Evolutionary conservation across 2,888 invertebrate species (phyloP), one percentile per base, ranked within the genome.

Genomic region (Margaritifera margaritifera): DNA sequence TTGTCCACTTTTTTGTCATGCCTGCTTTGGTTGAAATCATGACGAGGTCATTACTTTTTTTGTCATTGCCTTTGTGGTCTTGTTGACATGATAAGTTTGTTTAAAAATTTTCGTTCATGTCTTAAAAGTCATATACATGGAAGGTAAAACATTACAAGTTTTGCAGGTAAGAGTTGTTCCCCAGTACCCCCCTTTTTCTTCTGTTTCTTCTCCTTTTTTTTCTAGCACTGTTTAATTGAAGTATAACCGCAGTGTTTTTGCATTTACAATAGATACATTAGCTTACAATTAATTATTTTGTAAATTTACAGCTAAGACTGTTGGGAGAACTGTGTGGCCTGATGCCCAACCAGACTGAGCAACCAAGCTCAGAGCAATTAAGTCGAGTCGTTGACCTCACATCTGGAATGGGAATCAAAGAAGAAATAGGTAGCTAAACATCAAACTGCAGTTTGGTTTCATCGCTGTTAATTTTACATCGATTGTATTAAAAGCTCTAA

Each of bases 271-370:
- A 15, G 25, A 15, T 22, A 56, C 56, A 56, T 56, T 56, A 18
- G 25, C 24, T 24, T 24, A 55, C 8, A 24, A 55, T 61, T 20
- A 6, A 51, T 50, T 58, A 57, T n/a, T 68, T 60, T 58, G 68
- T 57, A 51, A 42, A 1, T 56, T 90, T 89, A 27, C 89, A 96
- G 95, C 91, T 96, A 57, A 93, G 94, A 81, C 94, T 94, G 80
- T 91, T 98, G 69, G 98, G 98, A 6, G 94, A 94, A 84, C 90
- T 98, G 4, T 98, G 97, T 89, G 97, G 98, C 0, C 91, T 98
- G 15, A 93, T 97, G 90, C 98, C 97, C 0, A 95, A 95, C 1
- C 93, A 92, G 27, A 70, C 65, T 20, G 74, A 79, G 50, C 71
- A 78, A 31, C 95, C 95, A 0, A 93, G 94, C 0, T 97, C 97